phyloP scores from a whole-genome alignment of 2,888 invertebrate genomes.

The Aricia artaxerxes region DNA sequence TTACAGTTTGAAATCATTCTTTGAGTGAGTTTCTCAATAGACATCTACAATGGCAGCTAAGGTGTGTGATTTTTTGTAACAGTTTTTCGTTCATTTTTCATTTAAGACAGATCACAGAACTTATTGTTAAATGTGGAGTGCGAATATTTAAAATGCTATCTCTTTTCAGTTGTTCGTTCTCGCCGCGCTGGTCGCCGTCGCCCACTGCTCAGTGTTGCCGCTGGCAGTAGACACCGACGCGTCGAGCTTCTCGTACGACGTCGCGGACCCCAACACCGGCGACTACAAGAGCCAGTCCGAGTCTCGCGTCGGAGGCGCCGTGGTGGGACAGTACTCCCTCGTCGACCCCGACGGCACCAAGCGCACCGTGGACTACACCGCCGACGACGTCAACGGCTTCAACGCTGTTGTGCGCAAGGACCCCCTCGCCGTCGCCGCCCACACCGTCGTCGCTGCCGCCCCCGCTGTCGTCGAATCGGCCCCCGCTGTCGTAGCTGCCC shows the following conservation, averaged over 20 bases:
- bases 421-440: slow-evolving; percentile 39
- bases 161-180: slow-evolving; percentile 67
- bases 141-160: slow-evolving; percentile 33
- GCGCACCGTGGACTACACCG: slow-evolving; percentile 65
- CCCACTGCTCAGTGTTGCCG: slow-evolving; percentile 72
- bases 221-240: slow-evolving; percentile 61
- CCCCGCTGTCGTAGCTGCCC: slow-evolving; percentile 39
- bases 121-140: neutral
- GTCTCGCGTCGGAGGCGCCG: slow-evolving; percentile 59
- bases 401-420: slow-evolving; percentile 67
- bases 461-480: slow-evolving; percentile 36
- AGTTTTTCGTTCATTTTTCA: slow-evolving; percentile 33
- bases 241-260: slow-evolving; percentile 75
- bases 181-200: slow-evolving; percentile 66
- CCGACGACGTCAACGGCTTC: slow-evolving; percentile 72
- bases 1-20: slow-evolving; percentile 53
- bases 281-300: slow-evolving; percentile 75
- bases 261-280: slow-evolving; percentile 78
- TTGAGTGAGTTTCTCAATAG: slow-evolving; percentile 56
- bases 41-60: slow-evolving; percentile 67
- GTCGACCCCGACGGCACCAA: slow-evolving; percentile 64
- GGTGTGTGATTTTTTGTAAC: slow-evolving; percentile 49
- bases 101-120: slow-evolving; percentile 32
- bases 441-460: slow-evolving; percentile 43
- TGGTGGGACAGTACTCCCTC: slow-evolving; percentile 64